These are phyloP conservation scores for Apteryx owenii DNA, from an alignment of 2,113 vertebrate genomes.

Conservation along the genomic window DNA sequence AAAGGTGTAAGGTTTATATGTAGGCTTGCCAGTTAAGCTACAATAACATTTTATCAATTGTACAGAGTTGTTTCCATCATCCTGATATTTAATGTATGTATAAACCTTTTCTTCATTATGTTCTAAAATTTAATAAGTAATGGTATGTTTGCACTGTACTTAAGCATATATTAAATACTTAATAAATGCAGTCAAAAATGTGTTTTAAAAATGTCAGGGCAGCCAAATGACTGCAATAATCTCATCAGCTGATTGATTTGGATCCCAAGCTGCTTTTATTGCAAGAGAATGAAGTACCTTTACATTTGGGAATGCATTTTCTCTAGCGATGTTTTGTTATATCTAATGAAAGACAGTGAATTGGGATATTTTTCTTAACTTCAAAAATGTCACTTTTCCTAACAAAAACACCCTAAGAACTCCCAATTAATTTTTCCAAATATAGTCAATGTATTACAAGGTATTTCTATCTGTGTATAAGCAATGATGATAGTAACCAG, in stretches of 20 bases:
- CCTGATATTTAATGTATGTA: background rate
- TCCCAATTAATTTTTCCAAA: conserved; percentile 84
- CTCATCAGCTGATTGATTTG: conserved; percentile 56
- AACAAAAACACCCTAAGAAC: conserved; percentile 77
- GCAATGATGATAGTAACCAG: conserved; percentile 67
- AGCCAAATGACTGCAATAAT: conserved; percentile 30
- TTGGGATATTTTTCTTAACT: conserved; percentile 77
- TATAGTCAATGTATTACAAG: conserved; percentile 70
- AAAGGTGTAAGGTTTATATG: background rate
- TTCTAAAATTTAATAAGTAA: conserved; percentile 26
- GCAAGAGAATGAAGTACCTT: conserved; percentile 58
- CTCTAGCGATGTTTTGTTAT: conserved; percentile 73
- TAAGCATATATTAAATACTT: conserved; percentile 20
- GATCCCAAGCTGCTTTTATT: conserved; percentile 55
- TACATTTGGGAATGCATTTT: conserved; percentile 60
- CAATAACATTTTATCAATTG: conserved; percentile 30
- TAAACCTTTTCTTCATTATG: background rate
- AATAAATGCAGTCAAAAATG: conserved; percentile 34
- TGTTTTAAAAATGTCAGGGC: conserved; percentile 17
- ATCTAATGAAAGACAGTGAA: conserved; percentile 73
- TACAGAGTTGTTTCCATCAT: conserved; percentile 20
- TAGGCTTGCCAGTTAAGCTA: background rate
- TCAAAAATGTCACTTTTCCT: conserved; percentile 78
- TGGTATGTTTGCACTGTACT: background rate
- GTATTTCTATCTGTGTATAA: conserved; percentile 61